phyloP scores from a whole-genome alignment of 2,113 vertebrate species.

The Tupaia tana region DNA sequence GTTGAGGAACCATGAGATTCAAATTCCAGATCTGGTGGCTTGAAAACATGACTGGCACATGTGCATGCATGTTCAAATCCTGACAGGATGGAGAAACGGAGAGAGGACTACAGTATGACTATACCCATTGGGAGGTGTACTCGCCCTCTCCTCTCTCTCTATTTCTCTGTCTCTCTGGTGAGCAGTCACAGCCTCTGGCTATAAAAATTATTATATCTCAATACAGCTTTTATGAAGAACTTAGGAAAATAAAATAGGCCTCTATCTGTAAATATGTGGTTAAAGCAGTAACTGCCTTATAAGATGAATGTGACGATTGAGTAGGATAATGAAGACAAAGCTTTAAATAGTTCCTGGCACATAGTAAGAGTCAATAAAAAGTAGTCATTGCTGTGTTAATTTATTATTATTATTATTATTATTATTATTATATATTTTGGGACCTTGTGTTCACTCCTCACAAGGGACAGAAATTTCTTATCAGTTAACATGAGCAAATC shows the following conservation, averaged over 20 bases:
- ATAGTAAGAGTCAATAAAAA: neutral
- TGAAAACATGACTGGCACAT: too few species aligned
- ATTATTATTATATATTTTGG: neutral
- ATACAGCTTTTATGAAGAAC: neutral
- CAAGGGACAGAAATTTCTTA: slow-evolving; percentile 10
- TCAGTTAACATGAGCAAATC: neutral
- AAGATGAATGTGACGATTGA: neutral
- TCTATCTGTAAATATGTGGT: neutral
- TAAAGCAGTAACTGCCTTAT: neutral
- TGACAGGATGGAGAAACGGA: too few species aligned
- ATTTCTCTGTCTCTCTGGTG: too few species aligned
- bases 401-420: neutral
- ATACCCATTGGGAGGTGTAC: too few species aligned
- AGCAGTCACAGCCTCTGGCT: too few species aligned
- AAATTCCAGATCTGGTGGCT: too few species aligned
- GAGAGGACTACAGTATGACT: too few species aligned
- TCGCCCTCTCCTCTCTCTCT: too few species aligned
- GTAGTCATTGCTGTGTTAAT: neutral
- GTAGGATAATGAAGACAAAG: neutral
- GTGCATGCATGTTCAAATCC: too few species aligned
- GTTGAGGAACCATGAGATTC: too few species aligned
- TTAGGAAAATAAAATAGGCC: neutral
- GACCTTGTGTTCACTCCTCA: neutral
- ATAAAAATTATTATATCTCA: neutral
- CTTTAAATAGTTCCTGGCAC: neutral